A percentile compares a stretch with the other conserved stretches of the same genome.
Evolutionary conservation across 2,113 vertebrate species (phyloP).

Genomic region (Brachirus orientalis): DNA sequence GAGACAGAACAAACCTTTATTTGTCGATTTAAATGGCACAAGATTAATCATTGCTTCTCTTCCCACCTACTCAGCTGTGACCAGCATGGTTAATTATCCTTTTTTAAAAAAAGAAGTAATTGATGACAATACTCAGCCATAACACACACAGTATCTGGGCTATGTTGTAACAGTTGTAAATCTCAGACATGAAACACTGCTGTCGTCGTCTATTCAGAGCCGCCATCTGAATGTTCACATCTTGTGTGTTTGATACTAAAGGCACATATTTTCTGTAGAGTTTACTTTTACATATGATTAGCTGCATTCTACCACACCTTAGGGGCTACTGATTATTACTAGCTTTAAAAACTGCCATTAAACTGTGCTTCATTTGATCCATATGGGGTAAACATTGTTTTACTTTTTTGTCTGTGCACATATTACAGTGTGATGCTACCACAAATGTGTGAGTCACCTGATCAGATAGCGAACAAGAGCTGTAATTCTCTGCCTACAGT

Average conservation of each 20-base stretch:
- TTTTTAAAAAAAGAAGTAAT: not conserved
- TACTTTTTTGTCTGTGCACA: conserved; percentile 33
- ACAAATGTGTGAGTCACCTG: conserved; percentile 41
- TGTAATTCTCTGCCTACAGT: conserved; percentile 26
- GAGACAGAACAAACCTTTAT: not conserved
- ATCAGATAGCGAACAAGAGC: conserved; percentile 46
- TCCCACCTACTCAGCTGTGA: not conserved
- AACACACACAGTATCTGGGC: no score
- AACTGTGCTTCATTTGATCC: not conserved
- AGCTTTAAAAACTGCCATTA: no score
- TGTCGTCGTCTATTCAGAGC: not conserved
- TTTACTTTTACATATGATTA: conserved; percentile 16
- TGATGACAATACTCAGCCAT: not conserved
- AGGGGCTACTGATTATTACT: not conserved
- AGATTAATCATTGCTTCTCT: not conserved
- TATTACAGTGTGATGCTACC: conserved; percentile 46
- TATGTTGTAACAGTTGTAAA: not conserved
- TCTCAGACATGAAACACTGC: conserved; percentile 8
- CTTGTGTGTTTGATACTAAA: conserved; percentile 21
- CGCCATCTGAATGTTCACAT: conserved; percentile 1
- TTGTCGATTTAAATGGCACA: not conserved
- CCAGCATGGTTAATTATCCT: not conserved
- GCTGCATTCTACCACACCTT: conserved; percentile 17
- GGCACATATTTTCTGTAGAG: conserved; percentile 12
- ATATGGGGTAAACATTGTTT: not conserved